phyloP scores from a whole-genome alignment of 1,140 invertebrate species.

The Platyscapa corneri region DNA sequence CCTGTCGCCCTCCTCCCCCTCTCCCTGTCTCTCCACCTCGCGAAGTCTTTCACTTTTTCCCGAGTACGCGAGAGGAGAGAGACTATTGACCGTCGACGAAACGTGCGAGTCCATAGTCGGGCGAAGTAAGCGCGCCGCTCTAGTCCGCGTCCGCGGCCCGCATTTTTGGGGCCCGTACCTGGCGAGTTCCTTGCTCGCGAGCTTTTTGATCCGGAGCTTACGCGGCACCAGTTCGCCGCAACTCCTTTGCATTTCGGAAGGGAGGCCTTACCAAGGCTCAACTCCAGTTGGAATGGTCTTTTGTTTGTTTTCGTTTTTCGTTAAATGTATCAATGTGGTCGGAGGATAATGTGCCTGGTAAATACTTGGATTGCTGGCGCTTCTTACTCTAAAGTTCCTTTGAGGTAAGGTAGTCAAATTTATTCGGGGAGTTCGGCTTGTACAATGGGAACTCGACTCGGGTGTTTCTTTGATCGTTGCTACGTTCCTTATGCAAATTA shows the following conservation, averaged over 20 bases:
- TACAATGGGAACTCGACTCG: not conserved
- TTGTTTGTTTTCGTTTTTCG: not conserved
- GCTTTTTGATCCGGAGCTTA: not conserved
- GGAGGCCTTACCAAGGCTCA: too few species aligned
- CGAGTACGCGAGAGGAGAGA: not conserved
- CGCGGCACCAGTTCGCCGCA: not conserved
- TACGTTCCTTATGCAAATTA: not conserved
- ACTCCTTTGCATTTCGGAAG: too few species aligned
- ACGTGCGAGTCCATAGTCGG: not conserved
- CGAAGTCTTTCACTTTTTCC: constrained; percentile 35
- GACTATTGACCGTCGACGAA: constrained; percentile 19
- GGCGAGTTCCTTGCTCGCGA: too few species aligned
- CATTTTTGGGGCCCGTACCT: not conserved
- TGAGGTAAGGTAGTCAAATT: not conserved
- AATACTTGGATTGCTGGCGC: not conserved
- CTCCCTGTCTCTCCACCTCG: not conserved
- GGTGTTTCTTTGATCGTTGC: not conserved
- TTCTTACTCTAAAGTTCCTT: not conserved
- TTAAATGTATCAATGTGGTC: not conserved
- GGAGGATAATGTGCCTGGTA: not conserved
- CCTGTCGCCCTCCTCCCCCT: not conserved
- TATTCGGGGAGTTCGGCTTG: not conserved
- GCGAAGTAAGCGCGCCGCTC: not conserved
- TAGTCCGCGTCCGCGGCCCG: not conserved
- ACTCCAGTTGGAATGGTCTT: not conserved